phyloP scores from a whole-genome alignment of 2,888 invertebrate genomes.

The Dorcus hopei region DNA sequence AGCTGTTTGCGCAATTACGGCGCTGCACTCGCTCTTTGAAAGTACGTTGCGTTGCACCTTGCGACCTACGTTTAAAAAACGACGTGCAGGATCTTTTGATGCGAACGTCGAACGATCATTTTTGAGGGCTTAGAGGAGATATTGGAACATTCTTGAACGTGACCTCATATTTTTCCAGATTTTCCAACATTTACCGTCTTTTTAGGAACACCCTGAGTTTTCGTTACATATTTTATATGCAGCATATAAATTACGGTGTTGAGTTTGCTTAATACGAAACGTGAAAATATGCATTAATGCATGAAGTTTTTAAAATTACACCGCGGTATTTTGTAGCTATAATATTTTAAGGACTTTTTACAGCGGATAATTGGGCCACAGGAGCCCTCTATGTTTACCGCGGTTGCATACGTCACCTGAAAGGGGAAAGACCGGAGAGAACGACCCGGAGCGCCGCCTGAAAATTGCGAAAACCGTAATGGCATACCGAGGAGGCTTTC shows the following conservation, averaged over 20 bases:
- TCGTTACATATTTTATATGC: no score
- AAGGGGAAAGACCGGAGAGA: slow-evolving; percentile 13
- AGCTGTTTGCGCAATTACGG: slow-evolving; percentile 11
- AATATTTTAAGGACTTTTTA: slow-evolving; percentile 31
- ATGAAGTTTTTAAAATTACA: no score
- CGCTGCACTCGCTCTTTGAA: slow-evolving; percentile 1
- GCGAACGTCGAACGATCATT: background rate
- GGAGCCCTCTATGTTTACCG: slow-evolving; percentile 28
- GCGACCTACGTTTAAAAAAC: background rate
- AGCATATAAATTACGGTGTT: no score
- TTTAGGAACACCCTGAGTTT: background rate
- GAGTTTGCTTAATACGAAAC: no score
- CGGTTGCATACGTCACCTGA: slow-evolving; percentile 26
- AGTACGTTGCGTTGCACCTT: background rate
- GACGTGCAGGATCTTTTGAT: background rate
- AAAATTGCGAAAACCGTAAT: slow-evolving; percentile 17
- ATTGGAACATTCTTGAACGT: background rate
- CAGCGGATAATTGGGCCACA: slow-evolving; percentile 29
- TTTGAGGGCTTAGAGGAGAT: background rate
- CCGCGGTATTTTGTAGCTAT: slow-evolving; percentile 16
- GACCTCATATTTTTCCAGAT: background rate
- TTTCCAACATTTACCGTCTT: background rate
- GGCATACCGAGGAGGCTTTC: slow-evolving; percentile 12
- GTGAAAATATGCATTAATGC: no score
- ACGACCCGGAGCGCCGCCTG: slow-evolving; percentile 3